Conservation (phyloP, 2,113 vertebrate genomes). For the Mesitornis unicolor region DNA sequence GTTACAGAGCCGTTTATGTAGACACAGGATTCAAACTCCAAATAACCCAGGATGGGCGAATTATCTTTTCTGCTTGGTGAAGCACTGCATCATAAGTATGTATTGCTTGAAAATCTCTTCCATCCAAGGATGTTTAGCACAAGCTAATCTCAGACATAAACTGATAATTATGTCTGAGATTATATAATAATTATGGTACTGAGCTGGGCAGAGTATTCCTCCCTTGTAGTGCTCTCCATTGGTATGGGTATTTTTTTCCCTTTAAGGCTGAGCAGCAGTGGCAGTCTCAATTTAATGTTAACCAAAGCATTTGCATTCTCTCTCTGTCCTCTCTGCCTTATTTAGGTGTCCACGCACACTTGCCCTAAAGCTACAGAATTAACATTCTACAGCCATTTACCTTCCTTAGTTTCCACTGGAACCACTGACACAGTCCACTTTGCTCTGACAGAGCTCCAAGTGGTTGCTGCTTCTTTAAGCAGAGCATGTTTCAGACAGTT, state of each 20-base stretch:
- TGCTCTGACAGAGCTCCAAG: neutral
- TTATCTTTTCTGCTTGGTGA: neutral
- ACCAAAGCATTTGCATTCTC: neutral
- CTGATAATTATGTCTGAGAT: neutral
- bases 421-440: neutral
- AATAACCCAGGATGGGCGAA: neutral
- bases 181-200: neutral
- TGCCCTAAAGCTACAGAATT: neutral
- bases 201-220: neutral
- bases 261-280: neutral
- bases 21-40: neutral
- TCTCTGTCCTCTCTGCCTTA: neutral
- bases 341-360: neutral
- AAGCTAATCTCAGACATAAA: neutral
- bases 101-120: neutral
- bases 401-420: neutral
- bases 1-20: neutral
- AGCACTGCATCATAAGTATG: neutral
- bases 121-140: neutral
- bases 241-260: neutral
- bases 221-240: neutral
- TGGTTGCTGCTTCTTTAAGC: neutral
- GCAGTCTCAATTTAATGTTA: neutral
- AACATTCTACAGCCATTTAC: neutral
- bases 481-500: neutral